Conservation (phyloP, 2,797 vertebrate genomes). For the Spatula versicolor region DNA sequence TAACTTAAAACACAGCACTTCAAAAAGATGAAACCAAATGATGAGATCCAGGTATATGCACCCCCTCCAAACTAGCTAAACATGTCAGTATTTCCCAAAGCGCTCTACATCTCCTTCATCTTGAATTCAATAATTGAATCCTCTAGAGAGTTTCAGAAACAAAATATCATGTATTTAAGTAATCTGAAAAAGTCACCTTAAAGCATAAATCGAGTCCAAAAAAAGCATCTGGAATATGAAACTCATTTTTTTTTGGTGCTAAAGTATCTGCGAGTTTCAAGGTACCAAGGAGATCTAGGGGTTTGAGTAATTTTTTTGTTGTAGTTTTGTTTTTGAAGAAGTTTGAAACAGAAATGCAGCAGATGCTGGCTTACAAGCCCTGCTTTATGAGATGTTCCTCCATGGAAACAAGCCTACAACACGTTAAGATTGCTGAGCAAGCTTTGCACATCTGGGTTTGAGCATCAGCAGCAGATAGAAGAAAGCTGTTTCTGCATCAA, state of each 20-base stretch:
- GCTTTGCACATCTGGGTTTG: not conserved
- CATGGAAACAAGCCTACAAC: not conserved
- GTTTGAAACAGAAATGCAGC: not conserved
- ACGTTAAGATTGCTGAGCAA: not conserved
- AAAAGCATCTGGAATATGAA: not conserved
- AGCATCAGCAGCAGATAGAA: not conserved
- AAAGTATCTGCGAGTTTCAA: not conserved
- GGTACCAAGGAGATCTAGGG: not conserved
- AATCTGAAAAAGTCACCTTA: not conserved
- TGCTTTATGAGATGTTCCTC: not conserved
- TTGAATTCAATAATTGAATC: not conserved
- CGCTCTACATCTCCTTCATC: not conserved
- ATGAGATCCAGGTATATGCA: not conserved
- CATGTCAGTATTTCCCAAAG: not conserved
- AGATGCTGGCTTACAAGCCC: not conserved
- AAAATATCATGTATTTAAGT: not conserved
- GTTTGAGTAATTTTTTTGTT: not conserved
- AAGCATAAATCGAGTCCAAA: not conserved
- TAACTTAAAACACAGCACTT: not conserved
- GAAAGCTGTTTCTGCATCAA: not conserved
- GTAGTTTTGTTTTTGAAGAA: not conserved
- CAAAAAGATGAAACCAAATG: not conserved
- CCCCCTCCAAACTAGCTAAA: not conserved
- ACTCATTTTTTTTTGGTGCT: not conserved
- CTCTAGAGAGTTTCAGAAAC: not conserved